These are phyloP conservation scores for Meloidogyne exigua DNA, from an alignment of 1,140 invertebrate species.

Conservation along the genomic window DNA sequence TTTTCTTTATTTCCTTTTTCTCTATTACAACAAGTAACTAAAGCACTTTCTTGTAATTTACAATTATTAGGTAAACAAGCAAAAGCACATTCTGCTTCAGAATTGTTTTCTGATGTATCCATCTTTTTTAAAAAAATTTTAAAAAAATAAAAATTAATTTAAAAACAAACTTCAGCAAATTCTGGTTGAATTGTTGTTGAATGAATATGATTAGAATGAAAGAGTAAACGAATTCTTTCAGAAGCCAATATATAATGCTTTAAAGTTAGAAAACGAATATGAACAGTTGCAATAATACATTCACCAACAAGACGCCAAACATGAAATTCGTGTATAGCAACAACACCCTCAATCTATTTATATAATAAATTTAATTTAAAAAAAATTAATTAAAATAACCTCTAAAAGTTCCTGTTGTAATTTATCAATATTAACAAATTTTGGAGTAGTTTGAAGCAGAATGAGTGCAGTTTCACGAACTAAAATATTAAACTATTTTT, in stretches of 20 bases:
- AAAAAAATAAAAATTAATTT: slow-evolving; percentile 9
- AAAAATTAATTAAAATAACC: slow-evolving; percentile 55
- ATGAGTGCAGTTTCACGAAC: slow-evolving; percentile 69
- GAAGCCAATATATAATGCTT: slow-evolving; percentile 68
- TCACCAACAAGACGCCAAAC: slow-evolving; percentile 68
- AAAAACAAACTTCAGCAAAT: slow-evolving; percentile 43
- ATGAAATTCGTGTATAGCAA: slow-evolving; percentile 70
- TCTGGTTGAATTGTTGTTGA: slow-evolving; percentile 71
- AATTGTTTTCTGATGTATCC: slow-evolving; percentile 24
- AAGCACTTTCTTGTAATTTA: slow-evolving; percentile 18
- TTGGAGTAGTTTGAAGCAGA: slow-evolving; percentile 69
- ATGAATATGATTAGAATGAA: slow-evolving; percentile 70
- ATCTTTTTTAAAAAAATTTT: slow-evolving; percentile 30
- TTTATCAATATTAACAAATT: slow-evolving; percentile 67
- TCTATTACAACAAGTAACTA: slow-evolving; percentile 18
- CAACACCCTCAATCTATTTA: slow-evolving; percentile 67
- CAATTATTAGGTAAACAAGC: slow-evolving; percentile 43
- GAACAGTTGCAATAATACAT: slow-evolving; percentile 69
- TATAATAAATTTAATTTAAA: neutral
- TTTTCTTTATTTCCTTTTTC: slow-evolving; percentile 16
- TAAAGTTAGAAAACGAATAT: slow-evolving; percentile 67
- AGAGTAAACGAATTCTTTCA: slow-evolving; percentile 66
- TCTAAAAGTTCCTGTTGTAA: slow-evolving; percentile 65
- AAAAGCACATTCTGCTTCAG: slow-evolving; percentile 36
- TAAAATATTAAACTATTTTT: slow-evolving; percentile 53